phyloP scores from a whole-genome alignment of 2,888 invertebrate species.

The Thelaira solivaga region DNA sequence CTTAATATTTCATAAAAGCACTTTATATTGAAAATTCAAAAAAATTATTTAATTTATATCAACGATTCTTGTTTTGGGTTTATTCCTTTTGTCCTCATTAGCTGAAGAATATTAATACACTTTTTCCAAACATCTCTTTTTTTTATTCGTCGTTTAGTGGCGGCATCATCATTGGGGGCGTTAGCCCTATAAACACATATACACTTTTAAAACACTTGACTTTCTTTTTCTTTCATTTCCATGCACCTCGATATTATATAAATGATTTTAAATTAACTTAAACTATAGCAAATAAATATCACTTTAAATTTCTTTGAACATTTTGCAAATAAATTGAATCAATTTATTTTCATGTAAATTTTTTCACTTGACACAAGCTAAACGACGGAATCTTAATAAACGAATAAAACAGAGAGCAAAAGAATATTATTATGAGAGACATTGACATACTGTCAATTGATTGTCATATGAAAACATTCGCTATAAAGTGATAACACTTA shows the following conservation, averaged over 20 bases:
- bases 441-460: conserved; percentile 5
- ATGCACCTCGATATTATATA: neutral
- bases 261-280: neutral
- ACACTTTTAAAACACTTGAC: conserved; percentile 4
- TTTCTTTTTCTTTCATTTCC: neutral
- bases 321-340: neutral
- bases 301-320: conserved; percentile 1
- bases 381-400: conserved; percentile 48
- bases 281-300: neutral
- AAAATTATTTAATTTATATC: neutral
- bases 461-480: conserved; percentile 2
- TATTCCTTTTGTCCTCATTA: neutral
- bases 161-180: conserved; percentile 53
- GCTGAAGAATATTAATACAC: neutral
- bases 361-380: conserved; percentile 26
- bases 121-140: conserved; percentile 10
- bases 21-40: neutral
- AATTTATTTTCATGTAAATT: conserved; percentile 1
- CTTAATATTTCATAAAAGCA: too few relatives aligned
- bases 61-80: neutral
- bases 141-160: conserved; percentile 22
- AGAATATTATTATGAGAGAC: conserved; percentile 21
- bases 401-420: conserved; percentile 50
- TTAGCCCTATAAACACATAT: conserved; percentile 54
- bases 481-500: conserved; percentile 1